A percentile compares a stretch with the other conserved stretches of the same genome.
Evolutionary conservation across 2,888 invertebrate genomes (phyloP).

Genomic region (Cyrtodaria siliqua): DNA sequence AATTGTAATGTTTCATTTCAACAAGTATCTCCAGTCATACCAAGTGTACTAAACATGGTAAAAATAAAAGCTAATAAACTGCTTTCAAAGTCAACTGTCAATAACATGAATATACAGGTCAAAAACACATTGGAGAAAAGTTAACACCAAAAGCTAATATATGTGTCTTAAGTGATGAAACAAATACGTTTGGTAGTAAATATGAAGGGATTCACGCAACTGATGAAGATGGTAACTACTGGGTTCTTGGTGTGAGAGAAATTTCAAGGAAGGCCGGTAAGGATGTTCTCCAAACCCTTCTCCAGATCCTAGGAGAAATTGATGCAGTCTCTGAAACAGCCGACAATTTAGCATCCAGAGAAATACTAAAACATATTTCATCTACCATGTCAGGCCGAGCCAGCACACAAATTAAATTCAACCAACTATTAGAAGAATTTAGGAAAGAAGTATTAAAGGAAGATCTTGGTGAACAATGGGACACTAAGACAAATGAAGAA

Average conservation of each 20-base stretch:
- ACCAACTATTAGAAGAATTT: conserved; percentile 34
- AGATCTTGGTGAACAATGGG: conserved; percentile 20
- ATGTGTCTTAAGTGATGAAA: conserved; percentile 46
- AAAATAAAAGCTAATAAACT: conserved; percentile 1
- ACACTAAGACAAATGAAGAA: conserved; percentile 14
- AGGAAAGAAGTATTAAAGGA: conserved; percentile 18
- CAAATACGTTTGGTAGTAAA: conserved; percentile 29
- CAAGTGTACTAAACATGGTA: neutral
- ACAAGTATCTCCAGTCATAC: too few species aligned
- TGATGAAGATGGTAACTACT: conserved; percentile 23
- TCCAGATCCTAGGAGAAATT: conserved; percentile 27
- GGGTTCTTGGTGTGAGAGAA: conserved; percentile 24
- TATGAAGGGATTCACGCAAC: conserved; percentile 31
- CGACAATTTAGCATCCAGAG: conserved; percentile 10
- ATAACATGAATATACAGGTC: conserved; percentile 5
- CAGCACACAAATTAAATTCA: neutral
- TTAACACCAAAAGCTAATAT: conserved; percentile 14
- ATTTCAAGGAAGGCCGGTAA: conserved; percentile 20
- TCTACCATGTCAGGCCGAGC: conserved; percentile 25
- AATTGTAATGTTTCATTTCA: too few species aligned
- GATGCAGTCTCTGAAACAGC: neutral
- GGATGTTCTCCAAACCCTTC: conserved; percentile 11
- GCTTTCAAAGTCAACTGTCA: neutral
- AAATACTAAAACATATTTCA: conserved; percentile 25
- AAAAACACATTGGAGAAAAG: conserved; percentile 7